These are phyloP conservation scores for Drosophila seguyi DNA, from an alignment of 1,140 invertebrate genomes.

Conservation along the genomic window DNA sequence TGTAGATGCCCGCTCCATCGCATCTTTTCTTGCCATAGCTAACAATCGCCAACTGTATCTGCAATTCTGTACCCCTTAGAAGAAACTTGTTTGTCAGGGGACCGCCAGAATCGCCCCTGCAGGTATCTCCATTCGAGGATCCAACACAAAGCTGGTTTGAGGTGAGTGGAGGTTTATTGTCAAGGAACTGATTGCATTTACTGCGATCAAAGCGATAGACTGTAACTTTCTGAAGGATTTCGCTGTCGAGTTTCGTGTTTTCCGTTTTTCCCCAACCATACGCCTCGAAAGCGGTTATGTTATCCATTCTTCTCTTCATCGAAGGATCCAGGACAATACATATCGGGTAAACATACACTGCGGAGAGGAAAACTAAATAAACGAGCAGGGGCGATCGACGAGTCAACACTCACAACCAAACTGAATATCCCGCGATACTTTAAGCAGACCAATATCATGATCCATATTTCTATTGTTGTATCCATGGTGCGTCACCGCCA, in stretches of 20 bases:
- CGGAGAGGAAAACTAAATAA: neutral
- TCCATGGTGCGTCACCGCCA: neutral
- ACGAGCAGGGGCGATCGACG: too few species aligned
- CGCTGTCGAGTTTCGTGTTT: rapidly evolving
- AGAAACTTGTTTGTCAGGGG: neutral
- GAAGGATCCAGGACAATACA: neutral
- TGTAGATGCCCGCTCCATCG: slow-evolving; percentile 1
- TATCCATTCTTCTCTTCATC: neutral
- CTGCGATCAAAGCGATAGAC: neutral
- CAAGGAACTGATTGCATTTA: rapidly evolving
- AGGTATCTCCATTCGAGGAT: neutral
- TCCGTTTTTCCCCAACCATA: slow-evolving; percentile 7
- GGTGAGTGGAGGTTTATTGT: rapidly evolving
- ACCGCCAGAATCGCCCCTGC: slow-evolving; percentile 14
- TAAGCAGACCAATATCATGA: slow-evolving; percentile 15
- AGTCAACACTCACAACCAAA: neutral
- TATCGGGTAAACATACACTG: neutral
- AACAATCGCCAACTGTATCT: slow-evolving; percentile 4
- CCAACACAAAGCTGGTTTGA: slow-evolving; percentile 12
- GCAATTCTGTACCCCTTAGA: rapidly evolving
- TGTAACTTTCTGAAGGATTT: neutral
- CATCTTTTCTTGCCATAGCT: neutral
- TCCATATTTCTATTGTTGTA: rapidly evolving
- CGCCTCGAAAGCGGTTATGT: rapidly evolving
- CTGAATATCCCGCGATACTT: neutral